These are phyloP conservation scores for Anarrhichthys ocellatus DNA, from an alignment of 2,113 vertebrate species.

Conservation along the genomic window DNA sequence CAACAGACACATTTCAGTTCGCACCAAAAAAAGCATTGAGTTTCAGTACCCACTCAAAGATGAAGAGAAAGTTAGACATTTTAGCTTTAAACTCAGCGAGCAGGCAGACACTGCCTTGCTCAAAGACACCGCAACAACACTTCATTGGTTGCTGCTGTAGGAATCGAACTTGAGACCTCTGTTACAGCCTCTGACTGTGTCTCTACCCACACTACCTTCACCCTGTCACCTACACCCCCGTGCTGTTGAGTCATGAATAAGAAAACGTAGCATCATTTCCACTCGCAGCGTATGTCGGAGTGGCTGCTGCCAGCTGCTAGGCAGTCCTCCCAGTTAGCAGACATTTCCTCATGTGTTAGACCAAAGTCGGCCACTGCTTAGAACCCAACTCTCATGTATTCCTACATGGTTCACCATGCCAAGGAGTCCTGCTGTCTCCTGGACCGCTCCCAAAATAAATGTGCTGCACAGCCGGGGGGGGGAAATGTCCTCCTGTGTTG, in stretches of 20 bases:
- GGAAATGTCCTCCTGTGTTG: conserved; percentile 71
- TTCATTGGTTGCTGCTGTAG: not conserved
- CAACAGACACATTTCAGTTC: not conserved
- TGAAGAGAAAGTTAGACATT: not conserved
- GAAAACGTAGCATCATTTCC: conserved; percentile 66
- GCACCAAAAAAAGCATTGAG: not conserved
- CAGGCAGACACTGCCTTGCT: not conserved
- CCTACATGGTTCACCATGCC: conserved; percentile 63
- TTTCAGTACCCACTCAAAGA: not conserved
- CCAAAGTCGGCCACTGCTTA: conserved; percentile 59
- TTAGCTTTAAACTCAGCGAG: not conserved
- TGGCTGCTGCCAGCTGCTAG: conserved; percentile 58
- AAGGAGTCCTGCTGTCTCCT: conserved; percentile 78
- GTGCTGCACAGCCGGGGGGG: conserved; percentile 54
- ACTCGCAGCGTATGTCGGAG: conserved; percentile 50
- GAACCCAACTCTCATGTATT: conserved; percentile 71
- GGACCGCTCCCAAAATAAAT: conserved; percentile 79
- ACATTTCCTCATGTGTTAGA: conserved; percentile 78
- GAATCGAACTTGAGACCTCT: conserved; percentile 29
- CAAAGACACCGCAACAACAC: not conserved
- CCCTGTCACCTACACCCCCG: conserved; percentile 46
- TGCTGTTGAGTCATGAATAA: conserved; percentile 34
- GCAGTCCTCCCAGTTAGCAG: conserved; percentile 68
- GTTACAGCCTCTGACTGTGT: conserved; percentile 8
- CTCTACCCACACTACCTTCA: conserved; percentile 24